Evolutionary conservation across 2,888 invertebrate genomes (phyloP).

Genomic region (Anodontia alba): DNA sequence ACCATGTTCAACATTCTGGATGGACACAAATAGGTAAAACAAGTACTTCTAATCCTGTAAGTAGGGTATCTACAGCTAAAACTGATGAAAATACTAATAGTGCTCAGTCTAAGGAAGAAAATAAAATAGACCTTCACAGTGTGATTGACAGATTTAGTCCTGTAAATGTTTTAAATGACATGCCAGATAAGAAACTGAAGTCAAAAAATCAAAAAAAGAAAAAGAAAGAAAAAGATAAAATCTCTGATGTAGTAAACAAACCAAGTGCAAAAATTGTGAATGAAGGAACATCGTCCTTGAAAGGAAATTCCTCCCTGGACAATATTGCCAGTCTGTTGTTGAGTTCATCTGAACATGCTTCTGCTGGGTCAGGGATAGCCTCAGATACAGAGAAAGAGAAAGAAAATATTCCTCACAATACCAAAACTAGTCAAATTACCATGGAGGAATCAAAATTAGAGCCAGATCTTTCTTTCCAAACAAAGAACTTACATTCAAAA

Average conservation of each 20-base stretch:
- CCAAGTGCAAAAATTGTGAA: constrained; percentile 11
- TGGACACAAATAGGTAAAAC: constrained; percentile 46
- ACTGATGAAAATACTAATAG: not conserved
- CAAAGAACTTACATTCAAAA: not conserved
- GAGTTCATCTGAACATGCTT: not conserved
- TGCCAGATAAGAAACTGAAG: constrained; percentile 33
- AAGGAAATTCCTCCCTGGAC: constrained; percentile 61
- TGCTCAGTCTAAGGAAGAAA: constrained; percentile 29
- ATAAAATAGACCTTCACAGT: not conserved
- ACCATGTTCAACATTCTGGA: constrained; percentile 7
- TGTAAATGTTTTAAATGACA: constrained; percentile 45
- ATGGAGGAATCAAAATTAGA: not conserved
- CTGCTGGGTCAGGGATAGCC: not conserved
- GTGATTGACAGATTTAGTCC: constrained; percentile 53
- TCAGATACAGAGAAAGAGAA: not conserved
- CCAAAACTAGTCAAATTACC: not conserved
- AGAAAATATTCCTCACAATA: not conserved
- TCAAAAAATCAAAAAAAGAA: constrained; percentile 77
- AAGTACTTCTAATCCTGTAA: not conserved
- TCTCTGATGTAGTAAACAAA: constrained; percentile 21
- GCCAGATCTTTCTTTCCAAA: not conserved
- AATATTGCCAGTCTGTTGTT: constrained; percentile 64
- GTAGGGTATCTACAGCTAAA: not conserved
- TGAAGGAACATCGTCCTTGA: constrained; percentile 34
- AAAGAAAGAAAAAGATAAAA: constrained; percentile 77